Percentiles rank a stretch among this genome's conserved stretches.
phyloP scores from a whole-genome alignment of 2,888 invertebrate genomes.

The Poecilobothrus nobilitatus region DNA sequence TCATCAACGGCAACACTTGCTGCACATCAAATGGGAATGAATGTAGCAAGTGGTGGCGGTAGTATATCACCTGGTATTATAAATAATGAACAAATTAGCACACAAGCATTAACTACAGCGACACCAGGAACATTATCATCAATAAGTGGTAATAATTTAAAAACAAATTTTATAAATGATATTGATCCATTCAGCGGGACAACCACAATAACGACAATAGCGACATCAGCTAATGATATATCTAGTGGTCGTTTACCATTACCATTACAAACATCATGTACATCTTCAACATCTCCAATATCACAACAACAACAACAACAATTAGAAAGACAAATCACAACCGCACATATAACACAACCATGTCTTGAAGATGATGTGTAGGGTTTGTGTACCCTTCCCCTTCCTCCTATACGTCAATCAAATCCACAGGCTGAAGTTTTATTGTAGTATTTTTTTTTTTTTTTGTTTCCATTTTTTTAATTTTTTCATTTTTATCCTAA shows the following conservation, averaged over 20 bases:
- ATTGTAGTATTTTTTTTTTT: background rate
- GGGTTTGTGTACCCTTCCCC: conserved; percentile 4
- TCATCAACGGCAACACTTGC: background rate
- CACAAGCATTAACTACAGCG: background rate
- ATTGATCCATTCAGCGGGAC: background rate
- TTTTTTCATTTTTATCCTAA: too few species aligned
- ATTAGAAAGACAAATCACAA: background rate
- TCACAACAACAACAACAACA: background rate
- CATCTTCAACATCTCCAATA: background rate
- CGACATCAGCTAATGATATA: background rate
- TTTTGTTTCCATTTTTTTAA: too few species aligned
- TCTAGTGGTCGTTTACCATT: background rate
- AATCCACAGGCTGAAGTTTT: conserved; percentile 7
- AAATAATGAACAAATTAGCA: background rate
- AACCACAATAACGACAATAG: background rate
- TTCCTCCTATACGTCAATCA: background rate
- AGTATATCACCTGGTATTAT: background rate
- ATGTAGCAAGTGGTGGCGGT: background rate
- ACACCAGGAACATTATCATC: background rate
- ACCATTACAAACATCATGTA: background rate
- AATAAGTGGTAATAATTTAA: background rate
- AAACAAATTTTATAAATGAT: background rate
- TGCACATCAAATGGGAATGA: background rate
- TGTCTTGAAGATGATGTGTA: conserved; percentile 11
- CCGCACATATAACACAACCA: background rate